phyloP scores from a whole-genome alignment of 1,140 invertebrate genomes.

The Acyrthosiphon pisum region DNA sequence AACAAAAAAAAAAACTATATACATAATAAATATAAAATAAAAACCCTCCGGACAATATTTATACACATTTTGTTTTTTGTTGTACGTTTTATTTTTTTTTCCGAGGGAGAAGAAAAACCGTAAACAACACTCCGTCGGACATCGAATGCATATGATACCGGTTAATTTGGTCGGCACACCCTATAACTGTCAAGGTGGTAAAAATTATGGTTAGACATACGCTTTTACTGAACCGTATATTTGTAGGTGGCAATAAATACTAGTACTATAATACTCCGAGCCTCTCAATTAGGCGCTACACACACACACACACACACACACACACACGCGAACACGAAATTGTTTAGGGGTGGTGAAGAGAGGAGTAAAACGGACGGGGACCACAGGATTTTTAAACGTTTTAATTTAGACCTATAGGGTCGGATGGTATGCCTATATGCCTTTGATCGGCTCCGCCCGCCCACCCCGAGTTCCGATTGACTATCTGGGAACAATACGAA shows the following conservation, averaged over 20 bases:
- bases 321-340: neutral
- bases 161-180: conserved; percentile 56
- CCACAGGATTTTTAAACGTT: conserved; percentile 32
- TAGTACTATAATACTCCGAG: conserved; percentile 21
- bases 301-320: neutral
- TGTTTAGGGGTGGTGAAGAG: neutral
- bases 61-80: neutral
- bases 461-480: conserved; percentile 20
- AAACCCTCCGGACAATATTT: conserved; percentile 47
- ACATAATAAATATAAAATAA: conserved; percentile 31
- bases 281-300: conserved; percentile 44
- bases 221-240: conserved; percentile 46
- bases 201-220: conserved; percentile 32
- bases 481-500: neutral
- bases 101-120: conserved; percentile 26
- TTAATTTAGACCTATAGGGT: conserved; percentile 25
- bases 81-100: conserved; percentile 11
- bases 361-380: neutral
- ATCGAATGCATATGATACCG: conserved; percentile 40
- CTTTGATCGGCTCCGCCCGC: conserved; percentile 47
- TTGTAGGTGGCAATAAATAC: conserved; percentile 55
- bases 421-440: neutral
- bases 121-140: conserved; percentile 50
- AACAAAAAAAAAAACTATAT: neutral
- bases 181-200: conserved; percentile 53